phyloP scores from a whole-genome alignment of 2,797 vertebrate genomes.

The Pangasius larnaudii region DNA sequence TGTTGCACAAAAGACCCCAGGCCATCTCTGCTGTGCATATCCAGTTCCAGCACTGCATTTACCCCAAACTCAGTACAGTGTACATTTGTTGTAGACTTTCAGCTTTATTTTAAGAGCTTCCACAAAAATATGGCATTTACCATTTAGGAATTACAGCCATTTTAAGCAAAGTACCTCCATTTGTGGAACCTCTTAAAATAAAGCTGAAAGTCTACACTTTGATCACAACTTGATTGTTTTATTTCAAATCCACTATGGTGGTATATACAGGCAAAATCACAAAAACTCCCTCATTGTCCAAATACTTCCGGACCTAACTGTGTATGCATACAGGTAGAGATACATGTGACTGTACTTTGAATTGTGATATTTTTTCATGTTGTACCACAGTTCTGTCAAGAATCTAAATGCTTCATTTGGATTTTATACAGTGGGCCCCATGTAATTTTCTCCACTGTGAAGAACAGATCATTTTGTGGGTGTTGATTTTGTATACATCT shows the following conservation, averaged over 20 bases:
- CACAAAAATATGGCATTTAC: too few species aligned
- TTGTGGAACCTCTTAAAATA: too few species aligned
- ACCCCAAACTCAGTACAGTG: not conserved
- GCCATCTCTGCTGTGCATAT: not conserved
- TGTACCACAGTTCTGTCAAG: not conserved
- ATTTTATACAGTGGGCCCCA: not conserved
- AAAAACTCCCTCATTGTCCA: too few species aligned
- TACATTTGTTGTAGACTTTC: not conserved
- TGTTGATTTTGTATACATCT: not conserved
- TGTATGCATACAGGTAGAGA: not conserved
- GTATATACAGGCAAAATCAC: too few species aligned
- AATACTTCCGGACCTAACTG: too few species aligned
- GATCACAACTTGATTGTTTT: too few species aligned
- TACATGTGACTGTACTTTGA: not conserved
- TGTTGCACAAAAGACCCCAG: not conserved
- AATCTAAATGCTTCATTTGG: not conserved
- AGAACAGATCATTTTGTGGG: conserved; percentile 3
- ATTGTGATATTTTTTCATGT: not conserved
- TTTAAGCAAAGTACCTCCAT: too few species aligned
- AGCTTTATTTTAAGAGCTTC: too few species aligned
- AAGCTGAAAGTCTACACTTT: too few species aligned
- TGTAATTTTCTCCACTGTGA: not conserved
- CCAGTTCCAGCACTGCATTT: not conserved
- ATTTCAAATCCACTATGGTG: too few species aligned
- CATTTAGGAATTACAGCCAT: too few species aligned